Evolutionary conservation across 92 coral and sea anemone species (phyloP).

Genomic region (Porites divaricata): DNA sequence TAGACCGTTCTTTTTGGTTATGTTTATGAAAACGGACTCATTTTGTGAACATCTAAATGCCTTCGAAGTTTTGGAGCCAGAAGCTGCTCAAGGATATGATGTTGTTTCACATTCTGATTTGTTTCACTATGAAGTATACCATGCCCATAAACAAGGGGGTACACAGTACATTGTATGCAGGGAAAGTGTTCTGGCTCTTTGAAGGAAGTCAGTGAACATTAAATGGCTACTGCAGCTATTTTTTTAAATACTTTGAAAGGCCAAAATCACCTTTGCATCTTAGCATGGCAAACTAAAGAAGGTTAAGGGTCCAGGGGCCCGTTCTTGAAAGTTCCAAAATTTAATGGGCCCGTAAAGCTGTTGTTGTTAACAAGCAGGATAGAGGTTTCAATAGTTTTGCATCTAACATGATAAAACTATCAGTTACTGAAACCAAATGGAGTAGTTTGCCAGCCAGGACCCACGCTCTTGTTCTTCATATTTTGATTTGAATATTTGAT

Average conservation of each 20-base stretch:
- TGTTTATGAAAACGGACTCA: conserved; percentile 2
- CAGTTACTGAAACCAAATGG: no score
- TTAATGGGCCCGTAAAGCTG: no score
- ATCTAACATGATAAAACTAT: no score
- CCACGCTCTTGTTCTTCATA: no score
- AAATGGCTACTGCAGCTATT: background rate
- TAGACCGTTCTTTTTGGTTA: conserved; percentile 1
- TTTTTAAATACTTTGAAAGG: background rate
- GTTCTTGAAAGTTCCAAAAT: no score
- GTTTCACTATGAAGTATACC: background rate
- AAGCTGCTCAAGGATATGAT: conserved; percentile 6
- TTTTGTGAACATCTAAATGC: conserved; percentile 15
- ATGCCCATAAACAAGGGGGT: conserved; percentile 8
- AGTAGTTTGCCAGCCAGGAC: no score
- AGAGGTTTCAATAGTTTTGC: no score
- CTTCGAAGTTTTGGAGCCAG: background rate
- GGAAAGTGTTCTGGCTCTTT: background rate
- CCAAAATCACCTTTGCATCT: no score
- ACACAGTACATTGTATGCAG: conserved; percentile 6
- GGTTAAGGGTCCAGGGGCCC: no score
- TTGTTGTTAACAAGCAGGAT: no score
- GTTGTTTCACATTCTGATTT: background rate
- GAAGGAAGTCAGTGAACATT: background rate
- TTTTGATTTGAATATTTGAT: no score
- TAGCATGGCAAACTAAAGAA: no score